phyloP scores from a whole-genome alignment of 2,888 invertebrate species.

The Eudasyphora cyanicolor region DNA sequence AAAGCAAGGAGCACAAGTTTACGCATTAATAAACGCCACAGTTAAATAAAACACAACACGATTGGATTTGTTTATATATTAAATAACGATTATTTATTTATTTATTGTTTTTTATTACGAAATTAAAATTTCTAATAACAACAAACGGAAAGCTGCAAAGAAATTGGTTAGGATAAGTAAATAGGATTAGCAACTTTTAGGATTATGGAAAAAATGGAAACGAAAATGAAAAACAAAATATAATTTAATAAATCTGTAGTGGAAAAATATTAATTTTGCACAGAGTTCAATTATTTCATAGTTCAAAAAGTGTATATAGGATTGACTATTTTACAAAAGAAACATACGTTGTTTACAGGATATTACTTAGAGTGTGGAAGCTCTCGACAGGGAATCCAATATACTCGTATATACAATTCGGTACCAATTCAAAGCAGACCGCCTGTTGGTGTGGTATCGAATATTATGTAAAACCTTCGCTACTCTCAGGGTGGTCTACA shows the following conservation, averaged over 20 bases:
- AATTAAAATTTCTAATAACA: neutral
- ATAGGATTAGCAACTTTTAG: no score
- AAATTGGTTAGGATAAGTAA: neutral
- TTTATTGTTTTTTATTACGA: neutral
- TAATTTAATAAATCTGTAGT: neutral
- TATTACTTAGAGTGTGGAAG: no score
- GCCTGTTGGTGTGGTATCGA: no score
- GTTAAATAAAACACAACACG: slow-evolving; percentile 4
- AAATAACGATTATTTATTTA: slow-evolving; percentile 17
- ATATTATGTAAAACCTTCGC: no score
- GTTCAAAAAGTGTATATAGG: neutral
- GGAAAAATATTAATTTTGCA: neutral
- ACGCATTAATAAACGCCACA: slow-evolving; percentile 20
- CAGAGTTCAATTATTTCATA: neutral
- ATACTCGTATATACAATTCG: no score
- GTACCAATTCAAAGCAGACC: no score
- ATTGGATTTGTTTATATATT: neutral
- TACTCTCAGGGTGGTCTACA: no score
- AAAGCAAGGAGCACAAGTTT: neutral
- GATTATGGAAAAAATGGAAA: neutral
- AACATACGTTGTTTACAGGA: no score
- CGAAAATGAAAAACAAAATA: neutral
- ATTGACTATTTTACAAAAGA: no score
- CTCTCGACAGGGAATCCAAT: no score
- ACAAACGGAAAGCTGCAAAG: neutral